phyloP scores from a whole-genome alignment of 2,888 invertebrate species.

The Eulithis testata region DNA sequence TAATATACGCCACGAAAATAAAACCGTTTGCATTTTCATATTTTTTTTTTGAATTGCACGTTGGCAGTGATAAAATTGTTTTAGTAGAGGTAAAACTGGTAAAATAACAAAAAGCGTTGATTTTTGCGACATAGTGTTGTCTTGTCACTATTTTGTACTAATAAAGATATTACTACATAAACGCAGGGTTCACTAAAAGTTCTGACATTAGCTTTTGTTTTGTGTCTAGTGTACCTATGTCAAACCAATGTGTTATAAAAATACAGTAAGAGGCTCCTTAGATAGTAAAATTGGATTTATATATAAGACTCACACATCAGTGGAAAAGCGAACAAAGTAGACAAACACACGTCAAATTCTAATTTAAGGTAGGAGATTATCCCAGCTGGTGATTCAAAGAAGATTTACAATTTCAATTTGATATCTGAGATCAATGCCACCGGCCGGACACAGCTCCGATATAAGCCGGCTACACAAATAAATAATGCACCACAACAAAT shows the following conservation, averaged over 20 bases:
- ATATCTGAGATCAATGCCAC: conserved; percentile 63
- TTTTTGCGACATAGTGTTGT: no score
- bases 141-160: no score
- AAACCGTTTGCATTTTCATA: conserved; percentile 7
- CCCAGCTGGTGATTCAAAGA: conserved; percentile 50
- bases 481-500: conserved; percentile 79
- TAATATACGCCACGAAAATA: conserved; percentile 33
- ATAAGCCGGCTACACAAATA: conserved; percentile 71
- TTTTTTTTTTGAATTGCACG: background rate
- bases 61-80: background rate
- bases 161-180: no score
- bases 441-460: conserved; percentile 57
- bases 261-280: background rate
- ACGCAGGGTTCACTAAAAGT: no score
- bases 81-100: no score
- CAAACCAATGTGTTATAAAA: no score
- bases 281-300: conserved; percentile 19
- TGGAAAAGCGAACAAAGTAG: conserved; percentile 28
- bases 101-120: no score
- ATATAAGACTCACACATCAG: conserved; percentile 13
- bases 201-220: no score
- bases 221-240: no score
- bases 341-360: conserved; percentile 41
- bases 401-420: conserved; percentile 63
- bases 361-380: conserved; percentile 42